A percentile compares a stretch with the other conserved stretches of the same genome.
phyloP scores from a whole-genome alignment of 1,140 invertebrate genomes.

The Drosophila mojavensis region DNA sequence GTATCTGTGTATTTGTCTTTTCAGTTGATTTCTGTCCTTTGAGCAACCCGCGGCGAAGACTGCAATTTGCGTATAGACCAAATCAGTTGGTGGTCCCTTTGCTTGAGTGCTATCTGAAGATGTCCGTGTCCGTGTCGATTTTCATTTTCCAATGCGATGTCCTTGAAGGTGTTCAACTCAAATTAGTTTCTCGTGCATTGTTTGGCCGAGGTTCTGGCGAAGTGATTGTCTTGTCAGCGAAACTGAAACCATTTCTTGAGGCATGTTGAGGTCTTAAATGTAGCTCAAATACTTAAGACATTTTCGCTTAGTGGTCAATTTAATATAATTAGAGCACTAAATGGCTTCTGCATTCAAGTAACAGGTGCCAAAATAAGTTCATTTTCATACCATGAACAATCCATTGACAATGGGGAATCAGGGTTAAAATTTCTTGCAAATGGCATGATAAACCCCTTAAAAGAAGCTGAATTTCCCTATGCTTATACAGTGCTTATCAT shows the following conservation, averaged over 20 bases:
- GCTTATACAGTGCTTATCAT: too few species aligned
- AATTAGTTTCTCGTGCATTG: slow-evolving; percentile 72
- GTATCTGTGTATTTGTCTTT: slow-evolving; percentile 23
- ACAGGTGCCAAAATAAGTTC: too few species aligned
- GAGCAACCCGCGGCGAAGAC: slow-evolving; percentile 57
- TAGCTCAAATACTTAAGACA: not conserved
- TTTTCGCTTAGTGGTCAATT: too few species aligned
- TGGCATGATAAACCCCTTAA: too few species aligned
- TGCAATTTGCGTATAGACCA: slow-evolving; percentile 70
- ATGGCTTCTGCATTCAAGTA: too few species aligned
- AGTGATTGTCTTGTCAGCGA: not conserved
- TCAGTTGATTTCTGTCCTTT: slow-evolving; percentile 43
- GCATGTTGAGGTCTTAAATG: not conserved
- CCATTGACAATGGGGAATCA: too few species aligned
- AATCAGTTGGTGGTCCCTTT: slow-evolving; percentile 70
- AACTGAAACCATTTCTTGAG: not conserved
- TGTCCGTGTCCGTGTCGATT: slow-evolving; percentile 16
- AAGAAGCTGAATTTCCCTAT: too few species aligned
- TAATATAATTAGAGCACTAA: too few species aligned
- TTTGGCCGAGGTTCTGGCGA: slow-evolving; percentile 15
- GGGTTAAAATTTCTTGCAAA: too few species aligned
- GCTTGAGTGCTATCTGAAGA: slow-evolving; percentile 24
- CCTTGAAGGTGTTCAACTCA: slow-evolving; percentile 77
- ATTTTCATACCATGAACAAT: too few species aligned
- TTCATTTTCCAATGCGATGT: slow-evolving; percentile 52